These are phyloP conservation scores for Ectemnius lituratus DNA, from an alignment of 2,888 invertebrate genomes.

Conservation along the genomic window DNA sequence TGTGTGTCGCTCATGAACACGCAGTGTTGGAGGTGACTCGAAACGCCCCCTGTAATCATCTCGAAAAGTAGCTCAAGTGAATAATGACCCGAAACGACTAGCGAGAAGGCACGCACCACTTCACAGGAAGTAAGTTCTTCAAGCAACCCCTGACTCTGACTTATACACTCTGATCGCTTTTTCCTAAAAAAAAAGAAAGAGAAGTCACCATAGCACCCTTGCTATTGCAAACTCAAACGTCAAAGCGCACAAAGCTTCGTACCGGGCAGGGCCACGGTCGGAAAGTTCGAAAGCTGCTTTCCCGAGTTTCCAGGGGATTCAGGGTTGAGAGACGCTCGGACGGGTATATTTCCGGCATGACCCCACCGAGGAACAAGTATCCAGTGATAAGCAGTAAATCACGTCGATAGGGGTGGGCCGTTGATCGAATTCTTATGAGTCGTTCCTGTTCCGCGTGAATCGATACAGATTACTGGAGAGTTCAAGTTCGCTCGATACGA, in stretches of 20 bases:
- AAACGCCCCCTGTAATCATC: constrained; percentile 44
- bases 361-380: background rate
- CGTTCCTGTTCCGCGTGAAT: constrained; percentile 22
- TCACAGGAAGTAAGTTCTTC: constrained; percentile 54
- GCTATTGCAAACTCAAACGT: no score
- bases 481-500: constrained; percentile 12
- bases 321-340: background rate
- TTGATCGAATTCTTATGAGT: constrained; percentile 43
- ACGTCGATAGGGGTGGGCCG: constrained; percentile 13
- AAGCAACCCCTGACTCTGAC: constrained; percentile 15
- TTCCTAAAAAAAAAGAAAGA: no score
- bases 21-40: constrained; percentile 9
- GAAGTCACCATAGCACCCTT: no score
- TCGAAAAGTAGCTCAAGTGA: constrained; percentile 68
- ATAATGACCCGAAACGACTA: constrained; percentile 65
- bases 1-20: no score
- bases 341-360: background rate
- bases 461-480: constrained; percentile 42
- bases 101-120: constrained; percentile 51
- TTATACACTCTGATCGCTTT: no score
- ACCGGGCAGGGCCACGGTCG: background rate
- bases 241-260: no score
- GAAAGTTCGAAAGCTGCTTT: background rate
- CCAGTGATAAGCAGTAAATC: constrained; percentile 34
- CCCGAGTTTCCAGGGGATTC: constrained; percentile 4